These are phyloP conservation scores for Reinhardtius hippoglossoides DNA, from an alignment of 2,113 vertebrate genomes.

Conservation along the genomic window DNA sequence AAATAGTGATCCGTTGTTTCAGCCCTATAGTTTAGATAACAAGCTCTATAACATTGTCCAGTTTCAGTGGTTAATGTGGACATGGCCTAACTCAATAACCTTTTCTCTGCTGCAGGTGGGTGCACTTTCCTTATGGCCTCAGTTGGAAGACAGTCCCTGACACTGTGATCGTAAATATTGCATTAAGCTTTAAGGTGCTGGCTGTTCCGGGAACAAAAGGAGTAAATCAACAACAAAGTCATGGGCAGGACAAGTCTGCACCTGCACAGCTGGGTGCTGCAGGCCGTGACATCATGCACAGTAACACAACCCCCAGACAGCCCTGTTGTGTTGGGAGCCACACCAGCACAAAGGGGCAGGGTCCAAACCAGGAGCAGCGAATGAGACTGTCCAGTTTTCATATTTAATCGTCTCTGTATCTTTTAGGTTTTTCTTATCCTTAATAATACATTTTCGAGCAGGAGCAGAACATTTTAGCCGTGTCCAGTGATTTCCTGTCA, in stretches of 20 bases:
- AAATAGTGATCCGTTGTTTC: not conserved
- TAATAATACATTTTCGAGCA: conserved; percentile 15
- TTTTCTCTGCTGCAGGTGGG: conserved; percentile 3
- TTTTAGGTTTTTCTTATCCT: not conserved
- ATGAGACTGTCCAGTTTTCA: not conserved
- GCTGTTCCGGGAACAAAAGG: conserved; percentile 54
- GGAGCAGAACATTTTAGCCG: conserved; percentile 2
- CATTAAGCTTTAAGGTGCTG: conserved; percentile 39
- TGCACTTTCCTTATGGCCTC: conserved; percentile 4
- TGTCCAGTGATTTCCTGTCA: conserved; percentile 35
- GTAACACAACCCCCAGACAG: conserved; percentile 46
- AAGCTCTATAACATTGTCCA: not conserved
- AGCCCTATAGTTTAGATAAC: not conserved
- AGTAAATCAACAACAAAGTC: conserved; percentile 68
- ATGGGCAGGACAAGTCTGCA: conserved; percentile 61
- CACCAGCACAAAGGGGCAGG: conserved; percentile 7
- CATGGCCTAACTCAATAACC: not conserved
- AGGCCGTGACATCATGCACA: conserved; percentile 54
- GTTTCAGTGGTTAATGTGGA: not conserved
- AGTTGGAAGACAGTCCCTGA: conserved; percentile 46
- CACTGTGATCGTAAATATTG: conserved; percentile 44
- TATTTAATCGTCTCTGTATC: not conserved
- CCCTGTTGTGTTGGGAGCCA: conserved; percentile 27
- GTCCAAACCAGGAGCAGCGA: not conserved
- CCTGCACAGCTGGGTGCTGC: conserved; percentile 60